Evolutionary conservation across 2,113 vertebrate genomes (phyloP), one percentile per base, ranked within the genome.

Genomic region (Glareola pratincola): DNA sequence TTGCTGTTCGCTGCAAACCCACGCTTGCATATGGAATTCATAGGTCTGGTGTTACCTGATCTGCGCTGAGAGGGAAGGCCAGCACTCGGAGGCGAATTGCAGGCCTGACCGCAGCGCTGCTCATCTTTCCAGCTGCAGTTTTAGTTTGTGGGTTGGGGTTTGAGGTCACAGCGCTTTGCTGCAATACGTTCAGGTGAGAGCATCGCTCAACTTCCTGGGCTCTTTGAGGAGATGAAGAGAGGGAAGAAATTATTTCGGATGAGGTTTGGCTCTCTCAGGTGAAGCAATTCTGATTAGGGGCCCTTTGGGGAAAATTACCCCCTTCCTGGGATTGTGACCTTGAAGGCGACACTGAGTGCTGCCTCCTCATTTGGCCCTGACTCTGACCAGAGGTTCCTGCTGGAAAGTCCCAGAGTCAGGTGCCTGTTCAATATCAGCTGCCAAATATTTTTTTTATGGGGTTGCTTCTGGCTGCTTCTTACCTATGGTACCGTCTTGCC

Each of bases 21-120:
- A 0, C 43, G 29, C 48, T 90, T 85, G 57, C 87, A 24, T 73
- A 68, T 94, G 94, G 91, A 85, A 88, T 92, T 86, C 85, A 69
- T 91, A 79, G 89, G 69, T 60, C 79, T 91, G 84, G 62, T 73
- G 89, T 91, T 95, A 85, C 78, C 77, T 85, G 84, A 87, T 85
- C 77, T 41, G 2, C 17, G 48, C 60, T 19, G 66, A 59, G 64
- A 50, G 63, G 47, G 85, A 91, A 94, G 79, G 79, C 36, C 68
- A 82, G 56, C 29, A 14, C 76, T 81, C 0, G 1, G 68, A 86
- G 88, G 86, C 41, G 69, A 86, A 79, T 34, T 30, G 63, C 69
- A 50, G 51, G 67, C 45, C 77, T 47, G 86, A 79, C 86, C 39
- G 5, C 89, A 87, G 5, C 0, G 3, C n/a, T 50, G 73, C 86